Conservation (phyloP, 2,888 invertebrate species). For the Mesorhabditis sp. region DNA sequence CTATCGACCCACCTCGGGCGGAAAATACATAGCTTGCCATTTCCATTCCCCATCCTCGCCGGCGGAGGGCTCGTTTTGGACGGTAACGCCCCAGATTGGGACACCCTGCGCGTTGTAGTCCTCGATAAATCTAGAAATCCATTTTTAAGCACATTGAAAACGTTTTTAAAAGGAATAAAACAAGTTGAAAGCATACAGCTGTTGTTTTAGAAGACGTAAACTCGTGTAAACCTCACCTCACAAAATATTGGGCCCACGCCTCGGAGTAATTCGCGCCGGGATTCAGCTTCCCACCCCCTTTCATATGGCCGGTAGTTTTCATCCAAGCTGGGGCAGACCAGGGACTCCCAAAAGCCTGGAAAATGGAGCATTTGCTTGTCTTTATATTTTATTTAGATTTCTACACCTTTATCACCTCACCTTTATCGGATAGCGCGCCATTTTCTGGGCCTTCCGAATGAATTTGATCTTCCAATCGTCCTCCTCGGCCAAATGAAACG, state of each 20-base stretch:
- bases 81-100: conserved; percentile 75
- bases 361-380: neutral
- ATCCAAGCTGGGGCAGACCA: conserved; percentile 67
- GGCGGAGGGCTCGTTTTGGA: conserved; percentile 72
- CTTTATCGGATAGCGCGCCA: neutral
- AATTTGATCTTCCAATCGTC: conserved; percentile 65
- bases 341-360: conserved; percentile 61
- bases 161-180: too few relatives aligned
- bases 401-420: neutral
- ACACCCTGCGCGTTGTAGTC: conserved; percentile 69
- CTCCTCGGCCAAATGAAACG: conserved; percentile 69
- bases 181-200: neutral
- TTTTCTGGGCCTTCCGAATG: conserved; percentile 3
- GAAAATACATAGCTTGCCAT: conserved; percentile 74
- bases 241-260: conserved; percentile 72
- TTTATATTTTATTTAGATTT: neutral
- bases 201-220: neutral
- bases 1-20: conserved; percentile 32
- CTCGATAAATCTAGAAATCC: conserved; percentile 69
- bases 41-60: conserved; percentile 59
- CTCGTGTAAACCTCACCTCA: conserved; percentile 62
- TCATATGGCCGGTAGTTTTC: conserved; percentile 64
- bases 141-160: too few relatives aligned
- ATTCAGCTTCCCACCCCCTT: conserved; percentile 30
- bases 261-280: conserved; percentile 18